phyloP scores from a whole-genome alignment of 1,140 invertebrate genomes.

The Muscidifurax raptorellus region DNA sequence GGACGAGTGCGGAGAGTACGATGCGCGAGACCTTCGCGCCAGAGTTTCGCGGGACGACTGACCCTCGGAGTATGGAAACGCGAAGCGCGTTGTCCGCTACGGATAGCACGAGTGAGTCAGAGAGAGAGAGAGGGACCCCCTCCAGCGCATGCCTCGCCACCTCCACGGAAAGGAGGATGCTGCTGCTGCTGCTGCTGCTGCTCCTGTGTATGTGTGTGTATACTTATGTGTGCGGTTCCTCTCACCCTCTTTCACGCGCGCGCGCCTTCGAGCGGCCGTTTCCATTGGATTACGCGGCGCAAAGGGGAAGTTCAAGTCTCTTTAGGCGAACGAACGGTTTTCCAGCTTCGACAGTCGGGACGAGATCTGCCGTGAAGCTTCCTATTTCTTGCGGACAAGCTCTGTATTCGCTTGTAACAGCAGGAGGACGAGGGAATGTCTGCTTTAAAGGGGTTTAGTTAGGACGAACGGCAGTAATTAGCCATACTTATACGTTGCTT shows the following conservation, averaged over 20 bases:
- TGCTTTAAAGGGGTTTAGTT: not conserved
- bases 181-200: not conserved
- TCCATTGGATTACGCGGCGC: constrained; percentile 19
- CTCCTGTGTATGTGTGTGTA: no score
- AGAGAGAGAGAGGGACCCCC: constrained; percentile 18
- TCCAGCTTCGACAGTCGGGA: not conserved
- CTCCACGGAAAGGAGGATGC: constrained; percentile 18
- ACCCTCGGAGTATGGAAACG: constrained; percentile 41
- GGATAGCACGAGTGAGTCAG: constrained; percentile 22
- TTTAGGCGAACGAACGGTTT: not conserved
- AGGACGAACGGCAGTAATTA: constrained; percentile 4
- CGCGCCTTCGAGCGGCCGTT: not conserved
- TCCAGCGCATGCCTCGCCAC: constrained; percentile 34
- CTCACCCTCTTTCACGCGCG: not conserved
- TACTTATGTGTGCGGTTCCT: not conserved
- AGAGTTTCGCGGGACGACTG: constrained; percentile 64
- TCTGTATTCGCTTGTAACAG: no score
- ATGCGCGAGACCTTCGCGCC: constrained; percentile 56
- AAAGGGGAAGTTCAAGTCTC: not conserved
- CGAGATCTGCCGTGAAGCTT: not conserved
- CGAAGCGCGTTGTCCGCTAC: constrained; percentile 26
- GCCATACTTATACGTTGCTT: not conserved
- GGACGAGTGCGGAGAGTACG: not conserved
- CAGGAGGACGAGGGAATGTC: no score
- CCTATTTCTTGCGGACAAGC: not conserved